A percentile compares a stretch with the other conserved stretches of the same genome.
These are phyloP conservation scores for Dissostichus mawsoni DNA, from an alignment of 2,113 vertebrate species.

Conservation along the genomic window DNA sequence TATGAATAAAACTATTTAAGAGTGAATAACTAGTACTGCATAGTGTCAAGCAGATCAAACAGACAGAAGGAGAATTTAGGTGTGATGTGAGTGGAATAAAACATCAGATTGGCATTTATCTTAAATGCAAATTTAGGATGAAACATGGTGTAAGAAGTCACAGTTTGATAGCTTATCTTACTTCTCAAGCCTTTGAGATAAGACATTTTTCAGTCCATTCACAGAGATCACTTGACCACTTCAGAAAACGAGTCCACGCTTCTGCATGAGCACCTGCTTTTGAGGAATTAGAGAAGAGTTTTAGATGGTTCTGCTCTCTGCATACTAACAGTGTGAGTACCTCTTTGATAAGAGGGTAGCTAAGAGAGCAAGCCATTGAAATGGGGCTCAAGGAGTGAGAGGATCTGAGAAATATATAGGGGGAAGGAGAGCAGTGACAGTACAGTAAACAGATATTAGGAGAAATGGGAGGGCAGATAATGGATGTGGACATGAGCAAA, in stretches of 20 bases:
- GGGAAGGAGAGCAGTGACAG: not conserved
- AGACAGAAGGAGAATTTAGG: not conserved
- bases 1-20: not conserved
- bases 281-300: slow-evolving; percentile 29
- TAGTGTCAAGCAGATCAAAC: slow-evolving; percentile 12
- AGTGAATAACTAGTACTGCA: slow-evolving; percentile 1
- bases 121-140: not conserved
- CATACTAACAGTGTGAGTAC: slow-evolving; percentile 8
- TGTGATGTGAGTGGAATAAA: not conserved
- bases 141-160: slow-evolving; percentile 7
- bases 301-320: slow-evolving; percentile 8
- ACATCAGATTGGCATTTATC: not conserved
- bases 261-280: slow-evolving; percentile 10
- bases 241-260: slow-evolving; percentile 12
- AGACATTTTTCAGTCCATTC: slow-evolving; percentile 15
- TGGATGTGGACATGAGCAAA: slow-evolving; percentile 46
- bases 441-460: slow-evolving; percentile 13
- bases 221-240: slow-evolving; percentile 22
- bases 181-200: slow-evolving; percentile 5
- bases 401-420: slow-evolving; percentile 28
- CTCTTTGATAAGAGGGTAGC: slow-evolving; percentile 18
- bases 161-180: slow-evolving; percentile 5
- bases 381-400: slow-evolving; percentile 14
- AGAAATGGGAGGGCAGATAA: slow-evolving; percentile 7
- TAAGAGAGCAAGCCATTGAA: not conserved